A percentile compares a stretch with the other conserved stretches of the same genome.
phyloP scores from a whole-genome alignment of 2,113 vertebrate species.

The Notothenia rossii region DNA sequence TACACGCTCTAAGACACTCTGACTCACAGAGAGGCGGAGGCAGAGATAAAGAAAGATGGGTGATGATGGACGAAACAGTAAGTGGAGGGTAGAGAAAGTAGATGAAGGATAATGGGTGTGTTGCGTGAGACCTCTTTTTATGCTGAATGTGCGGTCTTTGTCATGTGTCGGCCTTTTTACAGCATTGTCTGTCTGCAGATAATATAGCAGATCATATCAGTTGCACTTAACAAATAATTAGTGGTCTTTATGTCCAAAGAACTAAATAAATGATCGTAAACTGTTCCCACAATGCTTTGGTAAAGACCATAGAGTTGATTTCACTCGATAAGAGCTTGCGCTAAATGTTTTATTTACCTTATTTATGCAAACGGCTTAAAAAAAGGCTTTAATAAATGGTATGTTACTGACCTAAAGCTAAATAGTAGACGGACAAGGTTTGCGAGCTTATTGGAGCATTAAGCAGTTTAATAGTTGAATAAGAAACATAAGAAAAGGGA shows the following conservation, averaged over 20 bases:
- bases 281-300: too few species aligned
- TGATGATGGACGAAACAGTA: conserved; percentile 38
- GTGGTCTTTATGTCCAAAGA: neutral
- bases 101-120: conserved; percentile 20
- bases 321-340: too few species aligned
- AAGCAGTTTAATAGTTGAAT: neutral
- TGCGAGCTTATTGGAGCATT: neutral
- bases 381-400: too few species aligned
- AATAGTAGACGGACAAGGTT: neutral
- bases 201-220: neutral
- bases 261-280: neutral
- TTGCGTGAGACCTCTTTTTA: neutral
- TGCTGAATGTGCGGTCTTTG: neutral
- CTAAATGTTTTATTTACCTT: too few species aligned
- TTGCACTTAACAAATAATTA: neutral
- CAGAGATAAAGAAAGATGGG: conserved; percentile 33
- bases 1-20: conserved; percentile 66
- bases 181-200: neutral
- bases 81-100: neutral
- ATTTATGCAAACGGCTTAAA: too few species aligned
- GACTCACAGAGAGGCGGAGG: conserved; percentile 34
- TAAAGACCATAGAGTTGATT: too few species aligned
- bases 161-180: neutral
- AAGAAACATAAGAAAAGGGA: too few species aligned
- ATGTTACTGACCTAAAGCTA: neutral